Evolutionary conservation across 1,140 invertebrate species (phyloP).

Genomic region (Parasteatoda tepidariorum): DNA sequence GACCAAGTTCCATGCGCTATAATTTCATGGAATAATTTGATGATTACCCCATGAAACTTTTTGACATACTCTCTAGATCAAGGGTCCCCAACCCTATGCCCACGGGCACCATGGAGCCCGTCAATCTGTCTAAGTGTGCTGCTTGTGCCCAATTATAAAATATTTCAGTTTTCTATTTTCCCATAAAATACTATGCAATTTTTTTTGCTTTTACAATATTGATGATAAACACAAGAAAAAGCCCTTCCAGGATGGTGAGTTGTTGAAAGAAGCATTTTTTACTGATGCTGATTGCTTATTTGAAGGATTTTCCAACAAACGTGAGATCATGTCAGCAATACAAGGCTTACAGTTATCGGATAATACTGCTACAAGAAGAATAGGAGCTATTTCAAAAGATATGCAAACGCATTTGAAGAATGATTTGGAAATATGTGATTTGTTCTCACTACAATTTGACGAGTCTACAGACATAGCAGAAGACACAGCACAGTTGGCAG

Average conservation of each 20-base stretch:
- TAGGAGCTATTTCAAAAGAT: constrained; percentile 1
- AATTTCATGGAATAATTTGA: not conserved
- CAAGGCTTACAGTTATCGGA: constrained; percentile 24
- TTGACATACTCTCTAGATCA: not conserved
- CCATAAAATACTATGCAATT: not conserved
- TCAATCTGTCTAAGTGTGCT: not conserved
- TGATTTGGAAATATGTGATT: constrained; percentile 12
- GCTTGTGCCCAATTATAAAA: constrained; percentile 2
- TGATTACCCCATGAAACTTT: not conserved
- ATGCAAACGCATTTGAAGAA: constrained; percentile 6
- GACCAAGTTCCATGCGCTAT: not conserved
- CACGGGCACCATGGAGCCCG: too few species aligned
- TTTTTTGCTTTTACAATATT: constrained; percentile 3
- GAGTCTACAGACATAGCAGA: constrained; percentile 3
- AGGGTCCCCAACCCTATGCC: too few species aligned
- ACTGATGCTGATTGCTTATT: constrained; percentile 15
- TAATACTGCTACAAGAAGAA: constrained; percentile 7
- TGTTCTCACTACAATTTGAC: constrained; percentile 10
- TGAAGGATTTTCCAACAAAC: constrained; percentile 41
- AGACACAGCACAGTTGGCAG: not conserved
- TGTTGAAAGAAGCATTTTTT: constrained; percentile 45
- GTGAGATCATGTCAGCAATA: constrained; percentile 10
- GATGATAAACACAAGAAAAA: constrained; percentile 25
- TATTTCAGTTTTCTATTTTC: too few species aligned
- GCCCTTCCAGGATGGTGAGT: constrained; percentile 33